Conservation (phyloP, 2,888 invertebrate species). For the Epinotia nisella region DNA sequence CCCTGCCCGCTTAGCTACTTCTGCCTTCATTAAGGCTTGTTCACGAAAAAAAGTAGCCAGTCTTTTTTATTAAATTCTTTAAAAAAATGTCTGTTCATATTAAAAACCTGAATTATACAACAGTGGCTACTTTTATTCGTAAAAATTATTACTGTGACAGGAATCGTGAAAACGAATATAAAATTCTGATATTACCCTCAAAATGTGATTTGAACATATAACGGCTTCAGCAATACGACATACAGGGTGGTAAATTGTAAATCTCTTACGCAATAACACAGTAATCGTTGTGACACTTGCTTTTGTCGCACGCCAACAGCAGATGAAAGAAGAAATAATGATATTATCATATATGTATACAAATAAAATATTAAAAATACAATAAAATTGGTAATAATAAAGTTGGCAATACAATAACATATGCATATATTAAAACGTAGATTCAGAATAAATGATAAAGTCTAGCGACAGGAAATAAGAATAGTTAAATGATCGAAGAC, state of each 20-base stretch:
- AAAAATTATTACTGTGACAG: no score
- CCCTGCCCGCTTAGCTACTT: no score
- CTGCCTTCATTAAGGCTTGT: no score
- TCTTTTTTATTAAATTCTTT: no score
- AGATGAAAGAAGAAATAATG: conserved; percentile 61
- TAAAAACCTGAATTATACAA: no score
- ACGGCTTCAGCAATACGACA: conserved; percentile 26
- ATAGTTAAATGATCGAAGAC: no score
- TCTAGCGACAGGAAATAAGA: background rate
- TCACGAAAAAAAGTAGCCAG: no score
- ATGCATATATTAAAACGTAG: background rate
- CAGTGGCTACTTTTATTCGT: no score
- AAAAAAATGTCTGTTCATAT: no score
- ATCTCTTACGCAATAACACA: conserved; percentile 77
- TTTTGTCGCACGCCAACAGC: conserved; percentile 56
- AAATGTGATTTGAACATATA: conserved; percentile 19
- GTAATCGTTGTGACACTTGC: conserved; percentile 76
- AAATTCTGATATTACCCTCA: no score
- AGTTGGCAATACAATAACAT: background rate
- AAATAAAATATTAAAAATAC: conserved; percentile 21
- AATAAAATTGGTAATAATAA: background rate
- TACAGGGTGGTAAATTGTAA: conserved; percentile 47
- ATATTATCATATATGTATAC: conserved; percentile 38
- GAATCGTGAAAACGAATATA: no score
- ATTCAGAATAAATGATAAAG: background rate